Conservation (phyloP, 2,797 vertebrate species). For the Alca torda region DNA sequence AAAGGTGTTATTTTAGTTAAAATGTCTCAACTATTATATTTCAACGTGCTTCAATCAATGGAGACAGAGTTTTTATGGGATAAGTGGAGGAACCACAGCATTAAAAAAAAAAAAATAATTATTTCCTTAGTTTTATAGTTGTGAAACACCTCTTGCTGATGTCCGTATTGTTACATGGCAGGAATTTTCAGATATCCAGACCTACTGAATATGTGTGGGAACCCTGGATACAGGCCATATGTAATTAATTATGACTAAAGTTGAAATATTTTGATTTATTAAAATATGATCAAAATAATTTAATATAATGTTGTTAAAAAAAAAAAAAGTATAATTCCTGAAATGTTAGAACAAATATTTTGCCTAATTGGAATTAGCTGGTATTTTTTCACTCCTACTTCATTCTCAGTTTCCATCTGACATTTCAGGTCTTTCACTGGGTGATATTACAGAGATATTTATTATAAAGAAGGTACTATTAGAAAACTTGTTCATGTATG, state of each 20-base stretch:
- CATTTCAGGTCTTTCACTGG: background rate
- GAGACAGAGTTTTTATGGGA: background rate
- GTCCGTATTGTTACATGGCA: background rate
- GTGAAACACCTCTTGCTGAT: background rate
- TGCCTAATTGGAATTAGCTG: background rate
- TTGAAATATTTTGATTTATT: background rate
- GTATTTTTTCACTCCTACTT: background rate
- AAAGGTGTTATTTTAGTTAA: background rate
- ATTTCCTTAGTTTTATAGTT: background rate
- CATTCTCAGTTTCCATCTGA: background rate
- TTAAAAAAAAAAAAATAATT: background rate
- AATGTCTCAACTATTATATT: background rate
- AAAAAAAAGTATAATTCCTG: background rate
- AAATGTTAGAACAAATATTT: background rate
- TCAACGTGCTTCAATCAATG: background rate
- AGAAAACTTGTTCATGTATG: background rate
- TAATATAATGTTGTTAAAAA: background rate
- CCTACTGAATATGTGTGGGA: background rate
- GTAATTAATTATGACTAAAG: background rate
- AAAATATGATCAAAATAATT: background rate
- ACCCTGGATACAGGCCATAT: background rate
- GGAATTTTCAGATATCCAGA: background rate
- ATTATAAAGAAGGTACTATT: background rate
- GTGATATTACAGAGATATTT: background rate
- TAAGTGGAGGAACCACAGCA: accelerated